Evolutionary conservation across 2,113 vertebrate species (phyloP).

Genomic region (Petromus typicus): DNA sequence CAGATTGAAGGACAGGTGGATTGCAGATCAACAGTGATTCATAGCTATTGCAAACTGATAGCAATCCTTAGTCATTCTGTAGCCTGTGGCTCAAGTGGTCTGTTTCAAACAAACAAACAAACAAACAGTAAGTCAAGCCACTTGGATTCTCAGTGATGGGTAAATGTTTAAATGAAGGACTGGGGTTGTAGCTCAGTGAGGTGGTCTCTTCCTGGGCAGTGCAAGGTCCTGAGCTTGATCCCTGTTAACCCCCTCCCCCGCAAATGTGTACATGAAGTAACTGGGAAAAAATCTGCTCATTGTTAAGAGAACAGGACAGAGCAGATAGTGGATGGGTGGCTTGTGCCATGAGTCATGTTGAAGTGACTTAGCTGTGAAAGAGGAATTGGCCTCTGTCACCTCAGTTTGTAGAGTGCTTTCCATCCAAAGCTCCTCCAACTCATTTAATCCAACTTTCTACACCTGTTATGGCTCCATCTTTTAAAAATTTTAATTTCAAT

Average conservation of each 20-base stretch:
- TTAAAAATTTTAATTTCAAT: too few relatives aligned
- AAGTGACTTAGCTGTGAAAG: conserved; percentile 31
- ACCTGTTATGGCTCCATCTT: neutral
- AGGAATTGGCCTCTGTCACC: conserved; percentile 6
- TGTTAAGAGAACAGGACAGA: conserved; percentile 26
- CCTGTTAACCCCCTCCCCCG: too few relatives aligned
- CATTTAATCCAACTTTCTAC: neutral
- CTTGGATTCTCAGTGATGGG: conserved; percentile 8
- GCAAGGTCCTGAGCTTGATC: too few relatives aligned
- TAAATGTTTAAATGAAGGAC: neutral
- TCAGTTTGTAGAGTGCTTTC: neutral
- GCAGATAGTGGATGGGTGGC: neutral
- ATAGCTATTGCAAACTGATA: neutral
- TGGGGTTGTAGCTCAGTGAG: too few relatives aligned
- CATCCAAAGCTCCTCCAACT: neutral
- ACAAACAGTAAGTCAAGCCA: neutral
- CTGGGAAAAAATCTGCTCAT: conserved; percentile 50
- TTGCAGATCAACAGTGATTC: neutral
- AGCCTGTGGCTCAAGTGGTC: neutral
- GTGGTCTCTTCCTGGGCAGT: too few relatives aligned
- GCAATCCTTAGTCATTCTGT: neutral
- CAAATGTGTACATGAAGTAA: conserved; percentile 48
- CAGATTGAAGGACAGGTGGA: neutral
- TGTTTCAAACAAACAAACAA: neutral
- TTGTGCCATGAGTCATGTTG: conserved; percentile 48